These are phyloP conservation scores for Anorthoa munda DNA, from an alignment of 2,888 invertebrate species.

Conservation along the genomic window DNA sequence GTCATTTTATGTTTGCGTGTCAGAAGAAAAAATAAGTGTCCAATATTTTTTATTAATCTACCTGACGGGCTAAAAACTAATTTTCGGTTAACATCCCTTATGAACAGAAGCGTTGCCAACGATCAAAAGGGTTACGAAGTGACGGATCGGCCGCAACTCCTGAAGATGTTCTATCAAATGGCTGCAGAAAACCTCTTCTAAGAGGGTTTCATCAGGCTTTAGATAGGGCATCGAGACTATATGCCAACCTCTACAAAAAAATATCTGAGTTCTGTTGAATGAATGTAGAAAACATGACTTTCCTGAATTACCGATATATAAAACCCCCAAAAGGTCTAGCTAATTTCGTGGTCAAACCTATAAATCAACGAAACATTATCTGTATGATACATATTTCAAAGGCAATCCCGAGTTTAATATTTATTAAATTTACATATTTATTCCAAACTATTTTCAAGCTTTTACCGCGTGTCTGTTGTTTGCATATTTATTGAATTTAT, in stretches of 20 bases:
- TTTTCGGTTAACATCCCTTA: no score
- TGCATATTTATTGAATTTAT: constrained; percentile 73
- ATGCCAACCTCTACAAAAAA: not conserved
- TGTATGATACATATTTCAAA: constrained; percentile 51
- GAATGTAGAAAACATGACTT: not conserved
- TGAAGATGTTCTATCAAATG: no score
- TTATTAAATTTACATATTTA: constrained; percentile 75
- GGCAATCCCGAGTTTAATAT: constrained; percentile 65
- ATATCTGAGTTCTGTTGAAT: not conserved
- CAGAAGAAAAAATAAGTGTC: no score
- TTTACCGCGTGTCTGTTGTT: constrained; percentile 68
- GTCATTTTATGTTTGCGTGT: no score
- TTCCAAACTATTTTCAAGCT: constrained; percentile 71
- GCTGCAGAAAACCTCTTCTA: not conserved
- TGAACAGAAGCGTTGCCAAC: not conserved
- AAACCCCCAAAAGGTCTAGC: constrained; percentile 17
- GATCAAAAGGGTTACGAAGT: not conserved
- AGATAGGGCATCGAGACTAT: not conserved
- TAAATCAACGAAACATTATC: constrained; percentile 45
- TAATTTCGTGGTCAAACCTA: constrained; percentile 12
- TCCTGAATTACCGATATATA: not conserved
- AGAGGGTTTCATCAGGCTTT: no score
- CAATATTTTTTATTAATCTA: no score
- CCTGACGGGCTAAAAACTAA: no score
- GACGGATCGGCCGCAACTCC: no score